phyloP scores from a whole-genome alignment of 2,113 vertebrate genomes.

The Setophaga petechia region DNA sequence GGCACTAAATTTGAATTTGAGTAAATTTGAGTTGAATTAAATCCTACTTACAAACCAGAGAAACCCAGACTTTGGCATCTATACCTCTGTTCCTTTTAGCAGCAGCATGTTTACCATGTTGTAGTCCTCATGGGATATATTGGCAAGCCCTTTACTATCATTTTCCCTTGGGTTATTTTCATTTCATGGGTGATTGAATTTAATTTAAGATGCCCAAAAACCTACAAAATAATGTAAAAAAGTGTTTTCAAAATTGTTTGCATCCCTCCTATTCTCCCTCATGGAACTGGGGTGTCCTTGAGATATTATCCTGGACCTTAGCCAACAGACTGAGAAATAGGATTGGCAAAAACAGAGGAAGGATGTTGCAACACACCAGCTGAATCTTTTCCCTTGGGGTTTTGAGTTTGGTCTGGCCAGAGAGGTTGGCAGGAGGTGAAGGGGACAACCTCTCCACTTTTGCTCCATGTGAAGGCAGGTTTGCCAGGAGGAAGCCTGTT shows the following conservation, averaged over 20 bases:
- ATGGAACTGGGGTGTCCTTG: not conserved
- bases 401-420: not conserved
- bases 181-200: not conserved
- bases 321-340: not conserved
- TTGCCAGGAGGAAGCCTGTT: not conserved
- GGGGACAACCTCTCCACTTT: not conserved
- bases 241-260: not conserved
- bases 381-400: not conserved
- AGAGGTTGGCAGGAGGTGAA: not conserved
- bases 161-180: not conserved
- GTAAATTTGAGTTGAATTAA: too few relatives aligned
- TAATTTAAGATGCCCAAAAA: not conserved
- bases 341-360: not conserved
- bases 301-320: not conserved
- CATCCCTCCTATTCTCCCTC: not conserved
- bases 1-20: not conserved
- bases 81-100: not conserved
- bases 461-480: not conserved
- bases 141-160: not conserved
- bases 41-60: not conserved
- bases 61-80: not conserved
- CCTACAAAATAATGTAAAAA: not conserved
- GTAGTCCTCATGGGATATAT: not conserved
- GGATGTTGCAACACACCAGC: not conserved
- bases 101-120: not conserved